Conservation (phyloP, 2,797 vertebrate species). For the Brachyalestes nurse region DNA sequence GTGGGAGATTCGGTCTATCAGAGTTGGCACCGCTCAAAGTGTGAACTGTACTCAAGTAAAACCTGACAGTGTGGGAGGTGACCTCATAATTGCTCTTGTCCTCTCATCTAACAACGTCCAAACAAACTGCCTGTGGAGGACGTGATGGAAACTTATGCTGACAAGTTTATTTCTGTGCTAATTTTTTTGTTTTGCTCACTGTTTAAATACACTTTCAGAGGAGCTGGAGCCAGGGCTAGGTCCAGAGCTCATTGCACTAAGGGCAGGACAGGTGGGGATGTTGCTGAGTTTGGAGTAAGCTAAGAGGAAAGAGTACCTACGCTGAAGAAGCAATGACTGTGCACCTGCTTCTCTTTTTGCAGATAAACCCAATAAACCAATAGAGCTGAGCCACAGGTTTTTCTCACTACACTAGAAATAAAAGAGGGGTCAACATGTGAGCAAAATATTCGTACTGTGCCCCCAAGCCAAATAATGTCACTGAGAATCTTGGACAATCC, state of each 20-base stretch:
- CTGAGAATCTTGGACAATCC: too few relatives aligned
- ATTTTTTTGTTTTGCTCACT: neutral
- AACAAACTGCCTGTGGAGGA: slow-evolving; percentile 21
- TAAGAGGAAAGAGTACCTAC: slow-evolving; percentile 6
- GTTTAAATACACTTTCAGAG: slow-evolving; percentile 8
- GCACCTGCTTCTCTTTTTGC: slow-evolving; percentile 59
- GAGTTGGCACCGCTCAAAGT: slow-evolving; percentile 20
- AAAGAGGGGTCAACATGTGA: slow-evolving; percentile 15
- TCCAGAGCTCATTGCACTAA: neutral
- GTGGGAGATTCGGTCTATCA: slow-evolving; percentile 17
- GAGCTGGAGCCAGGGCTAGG: slow-evolving; percentile 2
- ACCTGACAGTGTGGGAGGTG: slow-evolving; percentile 31
- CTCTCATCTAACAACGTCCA: slow-evolving; percentile 41
- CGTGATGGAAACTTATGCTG: slow-evolving; percentile 3
- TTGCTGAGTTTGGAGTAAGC: slow-evolving; percentile 47
- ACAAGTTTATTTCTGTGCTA: neutral
- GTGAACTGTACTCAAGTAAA: neutral
- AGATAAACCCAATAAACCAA: slow-evolving; percentile 20
- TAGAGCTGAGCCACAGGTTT: slow-evolving; percentile 60
- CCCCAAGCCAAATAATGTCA: neutral
- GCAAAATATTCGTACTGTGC: neutral
- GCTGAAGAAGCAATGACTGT: slow-evolving; percentile 67
- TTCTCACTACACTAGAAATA: slow-evolving; percentile 15
- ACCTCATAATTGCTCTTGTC: slow-evolving; percentile 35
- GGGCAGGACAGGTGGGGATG: slow-evolving; percentile 30